These are phyloP conservation scores for Trachops cirrhosus DNA, from an alignment of 2,797 vertebrate species.

Conservation along the genomic window DNA sequence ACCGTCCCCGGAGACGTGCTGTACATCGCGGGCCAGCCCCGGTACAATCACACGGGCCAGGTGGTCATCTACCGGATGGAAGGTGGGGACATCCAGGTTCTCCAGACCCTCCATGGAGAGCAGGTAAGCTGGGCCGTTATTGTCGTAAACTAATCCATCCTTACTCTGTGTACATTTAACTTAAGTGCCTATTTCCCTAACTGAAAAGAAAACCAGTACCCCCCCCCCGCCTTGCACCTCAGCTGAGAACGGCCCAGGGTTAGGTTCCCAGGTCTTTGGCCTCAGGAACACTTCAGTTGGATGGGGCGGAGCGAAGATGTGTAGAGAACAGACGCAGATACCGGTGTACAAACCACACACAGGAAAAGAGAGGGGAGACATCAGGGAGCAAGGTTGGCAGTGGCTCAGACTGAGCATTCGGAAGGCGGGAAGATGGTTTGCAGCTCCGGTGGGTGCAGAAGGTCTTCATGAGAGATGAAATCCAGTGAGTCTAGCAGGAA, in stretches of 20 bases:
- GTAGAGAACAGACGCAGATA: background rate
- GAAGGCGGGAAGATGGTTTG: background rate
- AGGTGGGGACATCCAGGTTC: constrained; percentile 79
- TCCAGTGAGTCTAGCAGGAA: background rate
- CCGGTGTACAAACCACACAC: background rate
- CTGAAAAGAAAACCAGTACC: background rate
- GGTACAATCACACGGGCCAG: constrained; percentile 96
- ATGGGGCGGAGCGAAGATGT: background rate
- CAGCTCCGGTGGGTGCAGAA: background rate
- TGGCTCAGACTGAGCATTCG: background rate
- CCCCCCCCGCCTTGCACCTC: background rate
- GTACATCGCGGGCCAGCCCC: constrained; percentile 94
- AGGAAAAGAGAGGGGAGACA: background rate
- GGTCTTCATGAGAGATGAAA: background rate
- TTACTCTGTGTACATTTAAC: background rate
- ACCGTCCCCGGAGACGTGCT: constrained; percentile 84
- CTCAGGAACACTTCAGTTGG: background rate
- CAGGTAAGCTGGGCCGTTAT: constrained; percentile 84
- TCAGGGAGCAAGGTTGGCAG: background rate
- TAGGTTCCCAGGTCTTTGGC: background rate
- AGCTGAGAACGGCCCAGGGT: accelerated
- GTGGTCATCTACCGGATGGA: constrained; percentile 91
- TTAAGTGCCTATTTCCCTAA: background rate
- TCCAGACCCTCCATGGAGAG: constrained; percentile 92
- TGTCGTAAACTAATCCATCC: background rate